Evolutionary conservation across 2,888 invertebrate genomes (phyloP).

Genomic region (Acanthacorydalis orientalis): DNA sequence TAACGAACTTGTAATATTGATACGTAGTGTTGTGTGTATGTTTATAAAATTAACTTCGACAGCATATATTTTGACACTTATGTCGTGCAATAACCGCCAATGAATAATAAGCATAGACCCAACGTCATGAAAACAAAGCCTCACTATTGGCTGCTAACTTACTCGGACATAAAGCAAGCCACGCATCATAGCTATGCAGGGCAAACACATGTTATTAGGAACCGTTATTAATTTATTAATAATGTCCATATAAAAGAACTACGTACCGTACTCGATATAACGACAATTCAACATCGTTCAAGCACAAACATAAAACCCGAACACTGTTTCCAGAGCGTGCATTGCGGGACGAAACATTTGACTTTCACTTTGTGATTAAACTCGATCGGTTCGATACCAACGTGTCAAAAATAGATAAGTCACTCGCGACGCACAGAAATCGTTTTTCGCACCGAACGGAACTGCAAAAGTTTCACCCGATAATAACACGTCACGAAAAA

Average conservation of each 20-base stretch:
- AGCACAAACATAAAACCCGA: background rate
- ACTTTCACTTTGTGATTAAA: background rate
- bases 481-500: background rate
- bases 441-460: too few species aligned
- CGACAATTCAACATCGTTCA: background rate
- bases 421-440: too few species aligned
- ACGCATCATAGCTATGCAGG: background rate
- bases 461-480: too few species aligned
- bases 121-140: background rate
- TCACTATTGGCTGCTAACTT: background rate
- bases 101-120: background rate
- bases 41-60: too few species aligned
- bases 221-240: background rate
- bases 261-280: background rate
- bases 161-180: background rate
- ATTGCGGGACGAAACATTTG: background rate
- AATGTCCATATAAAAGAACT: too few species aligned
- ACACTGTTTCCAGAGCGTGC: background rate
- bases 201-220: background rate
- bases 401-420: background rate
- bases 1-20: constrained; percentile 16
- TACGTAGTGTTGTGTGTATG: too few species aligned
- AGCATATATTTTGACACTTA: too few species aligned
- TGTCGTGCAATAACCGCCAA: background rate
- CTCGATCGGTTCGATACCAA: background rate